Base-by-base conservation (phyloP, 2,113 vertebrate species). In the Zapornia atra region DNA sequence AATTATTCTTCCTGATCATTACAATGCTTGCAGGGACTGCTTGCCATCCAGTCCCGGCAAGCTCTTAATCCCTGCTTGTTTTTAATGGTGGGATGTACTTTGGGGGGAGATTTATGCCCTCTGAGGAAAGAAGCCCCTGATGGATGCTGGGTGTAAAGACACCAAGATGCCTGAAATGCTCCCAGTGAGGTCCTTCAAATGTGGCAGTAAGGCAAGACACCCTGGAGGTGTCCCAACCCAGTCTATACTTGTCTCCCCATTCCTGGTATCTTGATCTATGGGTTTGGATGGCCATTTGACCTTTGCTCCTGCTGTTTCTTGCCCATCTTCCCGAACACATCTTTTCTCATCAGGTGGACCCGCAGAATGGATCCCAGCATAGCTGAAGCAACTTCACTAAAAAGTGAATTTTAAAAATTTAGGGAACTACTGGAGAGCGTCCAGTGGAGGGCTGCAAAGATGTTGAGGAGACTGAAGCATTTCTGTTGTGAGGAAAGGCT, bases 1-100 rank as follows among this genome's bases (percentile, higher is more conserved):
- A 96, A 90, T 95, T 93, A 54, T 64, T 73, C 51, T 93, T 73
- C 21, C n/a, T 60, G 64, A 56, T 94, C 94, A 94, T 90, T 83
- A 59, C 26, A 60, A 16, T 66, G 79, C 79, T 90, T 86, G 42
- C 82, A 73, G 68, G 60, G 29, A 68, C 42, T 0, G 0, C 18
- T 83, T 92, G 40, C 71, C 56, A 66, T 38, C n/a, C 68, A 28
- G 38, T 31, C 56, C 88, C 68, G 68, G 33, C 29, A 50, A 66
- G 82, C 15, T 91, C 50, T 51, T 50, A 60, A 82, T 80, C 26
- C 29, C 40, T 46, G 38, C n/a, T 50, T 0, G 0, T 40, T 73
- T 92, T 82, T 65, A 76, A 9, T 33, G 10, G 17, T 34, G 68
- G 54, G n/a, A 19, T 51, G 31, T 34, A 12, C 92, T 90, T 21